phyloP scores from a whole-genome alignment of 2,888 invertebrate genomes.

The Ormyrus labotus region DNA sequence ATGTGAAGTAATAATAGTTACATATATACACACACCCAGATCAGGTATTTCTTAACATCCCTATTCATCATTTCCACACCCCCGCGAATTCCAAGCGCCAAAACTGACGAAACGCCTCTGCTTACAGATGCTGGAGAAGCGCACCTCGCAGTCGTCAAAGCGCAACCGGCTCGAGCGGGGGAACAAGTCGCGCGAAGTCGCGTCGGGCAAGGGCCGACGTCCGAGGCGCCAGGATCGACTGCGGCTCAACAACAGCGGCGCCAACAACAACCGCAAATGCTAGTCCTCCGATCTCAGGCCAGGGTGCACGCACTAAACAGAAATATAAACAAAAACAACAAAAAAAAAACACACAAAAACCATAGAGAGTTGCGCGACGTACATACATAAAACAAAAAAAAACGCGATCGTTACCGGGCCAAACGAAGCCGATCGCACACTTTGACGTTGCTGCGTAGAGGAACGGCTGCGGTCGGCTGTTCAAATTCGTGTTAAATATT shows the following conservation, averaged over 20 bases:
- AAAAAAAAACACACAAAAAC: neutral
- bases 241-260: slow-evolving; percentile 78
- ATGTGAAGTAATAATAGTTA: too few species aligned
- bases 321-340: neutral
- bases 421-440: too few species aligned
- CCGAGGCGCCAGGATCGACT: slow-evolving; percentile 79
- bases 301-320: slow-evolving; percentile 63
- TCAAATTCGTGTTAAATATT: too few species aligned
- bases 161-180: slow-evolving; percentile 78
- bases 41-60: too few species aligned
- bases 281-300: slow-evolving; percentile 73
- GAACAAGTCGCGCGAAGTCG: slow-evolving; percentile 78
- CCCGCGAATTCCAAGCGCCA: neutral
- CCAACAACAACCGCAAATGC: slow-evolving; percentile 82
- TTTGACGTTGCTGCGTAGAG: too few species aligned
- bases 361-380: too few species aligned
- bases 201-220: slow-evolving; percentile 76
- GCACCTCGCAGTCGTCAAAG: slow-evolving; percentile 76
- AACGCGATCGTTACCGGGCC: too few species aligned
- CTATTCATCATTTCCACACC: neutral
- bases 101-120: neutral
- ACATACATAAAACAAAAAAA: too few species aligned
- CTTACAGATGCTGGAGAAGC: slow-evolving; percentile 75
- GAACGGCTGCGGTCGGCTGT: too few species aligned
- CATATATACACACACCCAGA: too few species aligned